A percentile compares a stretch with the other conserved stretches of the same genome.
These are phyloP conservation scores for Morone saxatilis DNA, from an alignment of 2,113 vertebrate species.

Conservation along the genomic window DNA sequence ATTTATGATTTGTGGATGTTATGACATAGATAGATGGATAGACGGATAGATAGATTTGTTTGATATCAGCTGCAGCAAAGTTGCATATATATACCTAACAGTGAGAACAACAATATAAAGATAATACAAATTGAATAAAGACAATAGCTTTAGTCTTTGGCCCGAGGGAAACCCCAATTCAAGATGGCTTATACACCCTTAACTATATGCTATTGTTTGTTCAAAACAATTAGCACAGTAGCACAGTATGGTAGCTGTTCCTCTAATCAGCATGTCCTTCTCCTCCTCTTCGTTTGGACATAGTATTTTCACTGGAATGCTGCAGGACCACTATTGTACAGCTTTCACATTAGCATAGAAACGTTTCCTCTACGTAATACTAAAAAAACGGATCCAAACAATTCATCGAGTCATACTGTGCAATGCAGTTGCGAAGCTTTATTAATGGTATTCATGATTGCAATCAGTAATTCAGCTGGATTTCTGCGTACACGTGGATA, in stretches of 20 bases:
- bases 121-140: not conserved
- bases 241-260: conserved; percentile 39
- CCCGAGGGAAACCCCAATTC: conserved; percentile 11
- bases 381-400: conserved; percentile 45
- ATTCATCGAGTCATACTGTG: conserved; percentile 39
- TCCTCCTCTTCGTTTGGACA: conserved; percentile 30
- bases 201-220: conserved; percentile 42
- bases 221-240: conserved; percentile 37
- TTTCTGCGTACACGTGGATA: conserved; percentile 21
- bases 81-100: not conserved
- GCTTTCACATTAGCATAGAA: conserved; percentile 37
- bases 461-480: conserved; percentile 57
- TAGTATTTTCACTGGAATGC: conserved; percentile 30
- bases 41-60: not conserved
- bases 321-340: conserved; percentile 30
- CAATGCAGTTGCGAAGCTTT: conserved; percentile 27
- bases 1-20: conserved; percentile 3
- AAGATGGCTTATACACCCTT: conserved; percentile 16
- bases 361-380: conserved; percentile 19
- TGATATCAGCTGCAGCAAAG: not conserved
- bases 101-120: not conserved
- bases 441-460: conserved; percentile 62
- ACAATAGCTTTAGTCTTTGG: not conserved
- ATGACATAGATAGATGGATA: not conserved
- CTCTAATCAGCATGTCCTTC: conserved; percentile 52